phyloP scores from a whole-genome alignment of 2,113 vertebrate species.

The Catagonus wagneri region DNA sequence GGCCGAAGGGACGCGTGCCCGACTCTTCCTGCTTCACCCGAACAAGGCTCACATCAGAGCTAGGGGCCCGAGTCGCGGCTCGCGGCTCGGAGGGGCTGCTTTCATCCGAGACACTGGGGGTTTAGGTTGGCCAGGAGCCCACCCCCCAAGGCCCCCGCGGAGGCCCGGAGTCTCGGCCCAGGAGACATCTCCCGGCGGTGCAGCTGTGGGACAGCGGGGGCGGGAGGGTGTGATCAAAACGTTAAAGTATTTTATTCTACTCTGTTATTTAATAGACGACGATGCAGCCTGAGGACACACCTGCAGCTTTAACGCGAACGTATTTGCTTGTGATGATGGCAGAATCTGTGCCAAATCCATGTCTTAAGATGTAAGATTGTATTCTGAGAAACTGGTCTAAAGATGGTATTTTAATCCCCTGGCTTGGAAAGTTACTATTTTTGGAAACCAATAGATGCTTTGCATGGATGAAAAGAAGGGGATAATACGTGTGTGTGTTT shows the following conservation, averaged over 20 bases:
- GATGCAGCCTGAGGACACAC: neutral
- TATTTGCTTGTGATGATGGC: neutral
- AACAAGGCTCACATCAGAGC: fast-evolving
- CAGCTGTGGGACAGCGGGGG: fast-evolving
- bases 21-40: neutral
- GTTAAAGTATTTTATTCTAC: neutral
- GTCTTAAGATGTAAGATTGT: fast-evolving
- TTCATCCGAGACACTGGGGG: neutral
- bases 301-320: fast-evolving
- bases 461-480: too few species aligned
- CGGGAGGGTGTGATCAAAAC: neutral
- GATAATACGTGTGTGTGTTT: fast-evolving
- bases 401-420: neutral
- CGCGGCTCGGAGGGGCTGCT: neutral
- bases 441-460: neutral
- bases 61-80: fast-evolving
- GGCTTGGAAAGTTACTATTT: neutral
- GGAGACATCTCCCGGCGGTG: neutral
- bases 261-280: neutral
- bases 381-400: neutral
- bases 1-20: fast-evolving
- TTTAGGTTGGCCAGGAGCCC: neutral
- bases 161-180: neutral
- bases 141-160: neutral
- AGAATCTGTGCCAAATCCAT: neutral